These are phyloP conservation scores for Falco peregrinus DNA, from an alignment of 2,797 vertebrate genomes.

Conservation along the genomic window DNA sequence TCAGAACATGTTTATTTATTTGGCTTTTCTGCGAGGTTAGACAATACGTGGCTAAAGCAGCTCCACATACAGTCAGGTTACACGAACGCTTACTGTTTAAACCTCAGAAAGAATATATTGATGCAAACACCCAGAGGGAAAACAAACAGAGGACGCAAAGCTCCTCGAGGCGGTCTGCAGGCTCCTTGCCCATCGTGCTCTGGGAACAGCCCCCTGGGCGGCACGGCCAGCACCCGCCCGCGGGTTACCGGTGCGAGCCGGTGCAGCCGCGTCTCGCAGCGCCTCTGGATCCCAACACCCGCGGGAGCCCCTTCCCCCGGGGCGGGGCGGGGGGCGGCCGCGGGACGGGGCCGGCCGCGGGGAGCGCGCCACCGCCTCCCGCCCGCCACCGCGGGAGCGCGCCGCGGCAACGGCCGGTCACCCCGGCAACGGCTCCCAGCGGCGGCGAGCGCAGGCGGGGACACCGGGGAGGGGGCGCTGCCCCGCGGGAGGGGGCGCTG, in stretches of 20 bases:
- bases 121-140: neutral
- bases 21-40: neutral
- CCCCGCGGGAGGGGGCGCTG: fast-evolving
- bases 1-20: neutral
- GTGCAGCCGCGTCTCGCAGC: fast-evolving
- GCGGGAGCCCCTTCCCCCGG: no score
- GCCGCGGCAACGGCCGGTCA: neutral
- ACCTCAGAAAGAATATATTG: neutral
- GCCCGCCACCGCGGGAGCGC: no score
- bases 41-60: neutral
- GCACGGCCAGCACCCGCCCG: fast-evolving
- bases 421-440: fast-evolving
- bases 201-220: neutral
- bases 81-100: neutral
- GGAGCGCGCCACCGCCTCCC: neutral
- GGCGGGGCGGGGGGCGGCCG: no score
- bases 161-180: neutral
- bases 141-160: neutral
- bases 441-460: neutral
- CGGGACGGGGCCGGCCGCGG: neutral
- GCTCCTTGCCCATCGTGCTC: fast-evolving
- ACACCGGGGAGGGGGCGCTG: neutral
- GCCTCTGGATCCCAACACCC: fast-evolving
- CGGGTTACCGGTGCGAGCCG: fast-evolving
- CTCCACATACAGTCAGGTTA: neutral